Percentiles rank a stretch among this genome's conserved stretches.
These are phyloP conservation scores for Ctenodactylus gundi DNA, from an alignment of 2,113 vertebrate species.

Conservation along the genomic window DNA sequence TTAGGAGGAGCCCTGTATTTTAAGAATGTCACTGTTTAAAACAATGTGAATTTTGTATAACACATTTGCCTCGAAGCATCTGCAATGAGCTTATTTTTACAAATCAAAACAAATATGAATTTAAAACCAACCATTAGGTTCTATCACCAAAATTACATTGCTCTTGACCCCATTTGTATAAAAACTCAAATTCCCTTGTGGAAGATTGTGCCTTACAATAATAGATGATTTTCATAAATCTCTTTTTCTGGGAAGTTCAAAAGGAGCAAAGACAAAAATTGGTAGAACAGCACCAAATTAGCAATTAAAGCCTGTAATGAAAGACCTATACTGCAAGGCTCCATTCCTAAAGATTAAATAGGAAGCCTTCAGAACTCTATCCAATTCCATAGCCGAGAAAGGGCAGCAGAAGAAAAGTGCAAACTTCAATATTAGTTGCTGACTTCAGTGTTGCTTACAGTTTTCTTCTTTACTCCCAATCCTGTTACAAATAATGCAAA, in stretches of 20 bases:
- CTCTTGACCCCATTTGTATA: slow-evolving; percentile 54
- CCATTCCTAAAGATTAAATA: slow-evolving; percentile 20
- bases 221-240: slow-evolving; percentile 62
- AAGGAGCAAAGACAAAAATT: slow-evolving; percentile 60
- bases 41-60: slow-evolving; percentile 72
- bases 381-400: slow-evolving; percentile 41
- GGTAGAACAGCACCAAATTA: slow-evolving; percentile 57
- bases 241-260: slow-evolving; percentile 61
- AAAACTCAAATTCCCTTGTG: slow-evolving; percentile 61
- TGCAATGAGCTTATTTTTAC: slow-evolving; percentile 60
- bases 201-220: not conserved
- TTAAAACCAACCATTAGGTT: slow-evolving; percentile 65
- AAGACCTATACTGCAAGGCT: not conserved
- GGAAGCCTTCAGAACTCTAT: not conserved
- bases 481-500: slow-evolving; percentile 79
- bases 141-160: slow-evolving; percentile 13
- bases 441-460: slow-evolving; percentile 60
- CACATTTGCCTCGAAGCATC: slow-evolving; percentile 67
- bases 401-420: not conserved
- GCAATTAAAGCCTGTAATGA: slow-evolving; percentile 48
- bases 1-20: slow-evolving; percentile 70
- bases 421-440: not conserved
- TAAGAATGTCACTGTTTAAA: slow-evolving; percentile 74
- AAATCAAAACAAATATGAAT: slow-evolving; percentile 77
- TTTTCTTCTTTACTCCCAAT: slow-evolving; percentile 71